These are phyloP conservation scores for Littorina saxatilis DNA, from an alignment of 1,140 invertebrate genomes.

Conservation along the genomic window DNA sequence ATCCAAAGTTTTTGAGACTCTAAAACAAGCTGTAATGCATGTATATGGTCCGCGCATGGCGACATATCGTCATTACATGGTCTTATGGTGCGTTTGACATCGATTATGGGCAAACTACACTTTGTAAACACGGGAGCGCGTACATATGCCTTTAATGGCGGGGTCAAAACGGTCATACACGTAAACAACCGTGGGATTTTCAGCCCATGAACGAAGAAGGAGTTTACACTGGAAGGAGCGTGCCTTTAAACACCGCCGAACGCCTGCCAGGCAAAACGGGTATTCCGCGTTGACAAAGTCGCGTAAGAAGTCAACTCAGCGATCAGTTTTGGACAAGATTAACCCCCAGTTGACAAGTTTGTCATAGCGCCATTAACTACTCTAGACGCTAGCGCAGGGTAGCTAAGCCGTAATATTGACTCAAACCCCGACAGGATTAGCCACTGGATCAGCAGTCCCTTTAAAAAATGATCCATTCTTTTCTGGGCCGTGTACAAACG, in stretches of 20 bases:
- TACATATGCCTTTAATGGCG: no score
- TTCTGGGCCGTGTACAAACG: conserved; percentile 9
- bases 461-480: conserved; percentile 19
- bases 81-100: no score
- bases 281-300: not conserved
- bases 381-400: conserved; percentile 3
- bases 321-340: conserved; percentile 37
- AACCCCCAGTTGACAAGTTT: conserved; percentile 35
- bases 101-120: no score
- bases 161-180: no score
- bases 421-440: conserved; percentile 32
- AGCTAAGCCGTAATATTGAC: conserved; percentile 24
- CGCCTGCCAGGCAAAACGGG: conserved; percentile 17
- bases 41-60: no score
- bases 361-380: conserved; percentile 29
- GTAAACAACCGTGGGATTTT: no score
- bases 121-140: no score
- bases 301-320: conserved; percentile 35
- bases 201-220: no score
- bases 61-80: no score
- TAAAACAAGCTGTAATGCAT: no score
- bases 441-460: conserved; percentile 6
- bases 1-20: no score
- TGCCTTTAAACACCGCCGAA: conserved; percentile 6
- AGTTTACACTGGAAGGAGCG: no score